Percentiles rank a stretch among this genome's conserved stretches.
Conservation (phyloP, 2,113 vertebrate species). For the Syngnathus typhle region DNA sequence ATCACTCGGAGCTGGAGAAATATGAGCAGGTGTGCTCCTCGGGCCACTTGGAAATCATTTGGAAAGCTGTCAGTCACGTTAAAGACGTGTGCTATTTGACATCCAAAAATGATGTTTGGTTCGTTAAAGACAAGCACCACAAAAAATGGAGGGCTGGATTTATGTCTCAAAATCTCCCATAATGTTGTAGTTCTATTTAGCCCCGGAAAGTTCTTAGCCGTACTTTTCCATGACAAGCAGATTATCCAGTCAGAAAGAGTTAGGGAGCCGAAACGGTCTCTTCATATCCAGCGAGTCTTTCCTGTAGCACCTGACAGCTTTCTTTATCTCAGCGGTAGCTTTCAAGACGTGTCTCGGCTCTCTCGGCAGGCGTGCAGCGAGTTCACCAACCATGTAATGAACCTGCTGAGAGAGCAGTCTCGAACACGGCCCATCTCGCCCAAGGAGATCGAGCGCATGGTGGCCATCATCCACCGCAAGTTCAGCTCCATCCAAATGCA, state of each 20-base stretch:
- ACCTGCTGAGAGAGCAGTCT: conserved; percentile 84
- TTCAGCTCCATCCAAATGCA: conserved; percentile 90
- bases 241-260: neutral
- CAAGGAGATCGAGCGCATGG: conserved; percentile 82
- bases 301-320: conserved; percentile 9
- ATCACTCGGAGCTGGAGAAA: conserved; percentile 90
- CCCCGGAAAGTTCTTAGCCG: neutral
- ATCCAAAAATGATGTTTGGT: neutral
- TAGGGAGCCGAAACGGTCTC: neutral
- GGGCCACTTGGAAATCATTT: neutral
- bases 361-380: conserved; percentile 84
- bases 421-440: conserved; percentile 81
- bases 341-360: conserved; percentile 20
- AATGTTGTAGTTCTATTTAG: too few species aligned
- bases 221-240: neutral
- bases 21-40: conserved; percentile 79
- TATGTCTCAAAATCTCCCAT: neutral
- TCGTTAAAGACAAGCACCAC: too few species aligned
- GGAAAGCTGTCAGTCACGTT: neutral
- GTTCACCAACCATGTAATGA: conserved; percentile 87
- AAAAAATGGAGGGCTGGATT: neutral
- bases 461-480: conserved; percentile 82
- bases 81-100: neutral
- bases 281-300: conserved; percentile 12
- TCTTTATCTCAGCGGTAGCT: conserved; percentile 9